phyloP scores from a whole-genome alignment of 2,113 vertebrate genomes.

The Acrocephalus kingi region DNA sequence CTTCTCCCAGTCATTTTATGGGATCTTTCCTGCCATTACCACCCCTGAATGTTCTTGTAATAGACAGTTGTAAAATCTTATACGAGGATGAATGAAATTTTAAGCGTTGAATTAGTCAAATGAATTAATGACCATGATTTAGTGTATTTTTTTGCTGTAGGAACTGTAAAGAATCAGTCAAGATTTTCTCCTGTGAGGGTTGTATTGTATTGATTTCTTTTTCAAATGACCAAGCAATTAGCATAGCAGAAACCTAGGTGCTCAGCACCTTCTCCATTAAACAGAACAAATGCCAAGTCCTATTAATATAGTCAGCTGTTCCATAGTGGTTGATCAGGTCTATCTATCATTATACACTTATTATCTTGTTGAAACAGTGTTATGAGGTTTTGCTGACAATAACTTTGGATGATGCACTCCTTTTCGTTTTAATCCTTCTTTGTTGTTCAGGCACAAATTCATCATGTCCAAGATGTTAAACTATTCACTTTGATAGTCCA shows the following conservation, averaged over 20 bases:
- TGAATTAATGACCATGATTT: conserved; percentile 27
- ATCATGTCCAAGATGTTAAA: conserved; percentile 69
- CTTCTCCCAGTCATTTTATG: not conserved
- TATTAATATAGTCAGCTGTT: conserved; percentile 63
- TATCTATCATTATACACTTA: conserved; percentile 58
- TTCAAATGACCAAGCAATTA: conserved; percentile 63
- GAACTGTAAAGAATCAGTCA: conserved; percentile 20
- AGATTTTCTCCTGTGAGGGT: conserved; percentile 15
- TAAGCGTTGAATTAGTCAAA: conserved; percentile 37
- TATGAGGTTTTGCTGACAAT: conserved; percentile 59
- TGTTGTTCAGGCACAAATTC: conserved; percentile 71
- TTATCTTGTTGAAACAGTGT: conserved; percentile 61
- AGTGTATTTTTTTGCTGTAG: conserved; percentile 2
- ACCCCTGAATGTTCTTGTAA: not conserved
- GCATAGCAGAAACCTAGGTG: conserved; percentile 46
- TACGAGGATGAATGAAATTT: conserved; percentile 28
- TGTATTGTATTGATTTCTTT: conserved; percentile 31
- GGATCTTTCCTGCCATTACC: not conserved
- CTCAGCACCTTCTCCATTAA: conserved; percentile 52
- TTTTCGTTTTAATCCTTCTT: conserved; percentile 43
- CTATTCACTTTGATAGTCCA: conserved; percentile 62
- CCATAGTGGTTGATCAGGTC: conserved; percentile 43
- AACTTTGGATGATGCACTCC: not conserved
- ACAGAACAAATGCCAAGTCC: conserved; percentile 57
- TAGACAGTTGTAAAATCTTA: conserved; percentile 4